phyloP scores from a whole-genome alignment of 2,113 vertebrate genomes.

The Ivindomyrus marchei region DNA sequence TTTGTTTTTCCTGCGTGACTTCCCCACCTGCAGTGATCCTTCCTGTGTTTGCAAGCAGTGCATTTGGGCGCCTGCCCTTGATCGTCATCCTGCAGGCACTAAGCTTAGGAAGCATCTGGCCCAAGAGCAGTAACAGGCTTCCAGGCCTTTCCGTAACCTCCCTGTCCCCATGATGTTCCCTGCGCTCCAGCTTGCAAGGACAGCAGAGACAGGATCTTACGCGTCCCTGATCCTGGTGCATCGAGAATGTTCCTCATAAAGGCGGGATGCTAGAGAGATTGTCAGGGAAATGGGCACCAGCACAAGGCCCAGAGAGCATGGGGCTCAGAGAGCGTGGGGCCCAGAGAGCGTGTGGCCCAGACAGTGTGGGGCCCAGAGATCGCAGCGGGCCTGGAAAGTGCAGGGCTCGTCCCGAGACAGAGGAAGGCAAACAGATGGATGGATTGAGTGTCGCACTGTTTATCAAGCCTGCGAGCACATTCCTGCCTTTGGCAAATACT shows the following conservation, averaged over 20 bases:
- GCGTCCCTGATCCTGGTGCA: neutral
- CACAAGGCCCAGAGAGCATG: neutral
- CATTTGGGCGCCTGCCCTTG: neutral
- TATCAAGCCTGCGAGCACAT: constrained; percentile 39
- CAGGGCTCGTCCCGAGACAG: neutral
- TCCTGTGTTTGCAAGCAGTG: neutral
- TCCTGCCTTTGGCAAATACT: constrained; percentile 59
- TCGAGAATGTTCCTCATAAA: neutral
- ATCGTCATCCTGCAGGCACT: neutral
- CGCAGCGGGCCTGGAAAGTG: neutral
- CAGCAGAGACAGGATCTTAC: neutral
- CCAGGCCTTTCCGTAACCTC: neutral
- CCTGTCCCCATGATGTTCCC: neutral
- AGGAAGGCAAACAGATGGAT: neutral
- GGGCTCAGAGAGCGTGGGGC: neutral
- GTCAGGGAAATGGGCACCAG: neutral
- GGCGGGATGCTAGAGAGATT: neutral
- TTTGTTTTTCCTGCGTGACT: neutral
- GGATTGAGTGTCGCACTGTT: constrained; percentile 29
- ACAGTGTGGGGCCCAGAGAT: neutral
- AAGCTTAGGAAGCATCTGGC: constrained; percentile 4
- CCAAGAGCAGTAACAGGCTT: neutral
- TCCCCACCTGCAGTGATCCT: neutral
- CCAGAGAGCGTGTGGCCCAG: neutral
- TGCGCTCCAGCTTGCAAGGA: neutral